Evolutionary conservation across 1,140 invertebrate genomes (phyloP).

Genomic region (Eriocheir sinensis): DNA sequence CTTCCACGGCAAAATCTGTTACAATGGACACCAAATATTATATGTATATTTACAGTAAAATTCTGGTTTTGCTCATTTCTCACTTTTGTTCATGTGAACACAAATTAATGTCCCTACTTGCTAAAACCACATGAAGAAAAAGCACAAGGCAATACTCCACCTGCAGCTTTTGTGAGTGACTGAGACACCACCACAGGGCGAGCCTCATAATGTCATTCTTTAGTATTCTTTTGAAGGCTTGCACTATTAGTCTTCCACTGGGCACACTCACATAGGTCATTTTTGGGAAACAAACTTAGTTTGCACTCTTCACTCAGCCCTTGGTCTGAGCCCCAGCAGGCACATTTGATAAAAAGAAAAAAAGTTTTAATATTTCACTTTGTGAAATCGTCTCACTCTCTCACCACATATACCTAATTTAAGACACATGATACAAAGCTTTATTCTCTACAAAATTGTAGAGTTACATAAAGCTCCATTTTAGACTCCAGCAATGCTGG

Average conservation of each 20-base stretch:
- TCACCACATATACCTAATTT: background rate
- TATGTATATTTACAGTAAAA: background rate
- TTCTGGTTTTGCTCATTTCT: background rate
- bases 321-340: background rate
- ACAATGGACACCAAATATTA: background rate
- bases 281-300: background rate
- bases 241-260: background rate
- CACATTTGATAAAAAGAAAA: background rate
- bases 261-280: background rate
- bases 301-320: background rate
- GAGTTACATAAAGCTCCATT: background rate
- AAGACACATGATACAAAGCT: conserved; percentile 14
- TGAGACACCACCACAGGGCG: background rate
- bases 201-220: background rate
- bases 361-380: background rate
- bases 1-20: conserved; percentile 39
- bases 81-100: background rate
- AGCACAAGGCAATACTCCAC: conserved; percentile 20
- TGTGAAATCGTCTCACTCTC: background rate
- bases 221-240: background rate
- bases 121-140: background rate
- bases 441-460: background rate
- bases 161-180: background rate
- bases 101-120: conserved; percentile 23
- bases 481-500: background rate